A percentile compares a stretch with the other conserved stretches of the same genome.
These are phyloP conservation scores for Timema podura DNA, from an alignment of 2,888 invertebrate genomes.

Conservation along the genomic window DNA sequence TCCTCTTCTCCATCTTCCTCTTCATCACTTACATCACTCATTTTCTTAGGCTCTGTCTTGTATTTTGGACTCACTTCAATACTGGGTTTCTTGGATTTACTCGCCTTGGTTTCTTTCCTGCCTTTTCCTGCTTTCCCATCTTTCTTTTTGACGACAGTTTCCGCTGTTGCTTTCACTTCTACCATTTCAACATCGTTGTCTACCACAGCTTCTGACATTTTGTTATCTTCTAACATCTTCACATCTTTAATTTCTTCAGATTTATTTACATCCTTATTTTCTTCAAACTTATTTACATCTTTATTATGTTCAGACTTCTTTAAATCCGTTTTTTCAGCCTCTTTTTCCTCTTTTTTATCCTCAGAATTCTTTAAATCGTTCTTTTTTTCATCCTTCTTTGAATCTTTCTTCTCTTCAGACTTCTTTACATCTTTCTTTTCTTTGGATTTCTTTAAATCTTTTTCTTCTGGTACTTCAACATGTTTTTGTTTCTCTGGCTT, in stretches of 20 bases:
- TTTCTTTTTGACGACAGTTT: constrained; percentile 37
- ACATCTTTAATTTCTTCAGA: constrained; percentile 38
- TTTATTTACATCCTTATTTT: constrained; percentile 43
- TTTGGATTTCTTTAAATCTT: constrained; percentile 25
- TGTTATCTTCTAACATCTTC: background rate
- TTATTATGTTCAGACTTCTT: constrained; percentile 44
- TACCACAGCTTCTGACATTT: background rate
- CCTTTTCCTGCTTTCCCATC: constrained; percentile 32
- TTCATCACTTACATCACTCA: constrained; percentile 40
- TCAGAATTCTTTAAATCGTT: constrained; percentile 17
- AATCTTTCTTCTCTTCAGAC: constrained; percentile 23
- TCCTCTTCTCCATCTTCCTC: constrained; percentile 35
- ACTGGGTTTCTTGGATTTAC: constrained; percentile 27
- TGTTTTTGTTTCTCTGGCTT: no score
- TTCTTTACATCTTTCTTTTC: constrained; percentile 28
- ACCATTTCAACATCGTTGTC: background rate
- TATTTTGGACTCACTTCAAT: constrained; percentile 31
- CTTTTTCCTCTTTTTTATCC: constrained; percentile 27
- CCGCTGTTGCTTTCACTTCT: background rate
- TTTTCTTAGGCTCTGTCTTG: constrained; percentile 29
- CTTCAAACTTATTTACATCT: constrained; percentile 38
- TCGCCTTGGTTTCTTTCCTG: constrained; percentile 23
- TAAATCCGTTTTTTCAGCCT: constrained; percentile 33
- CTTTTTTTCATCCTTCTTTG: constrained; percentile 18
- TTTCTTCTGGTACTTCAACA: constrained; percentile 21